Evolutionary conservation across 2,888 invertebrate species (phyloP), one percentile per base, ranked within the genome.

Genomic region (Drosophila kuntzei): DNA sequence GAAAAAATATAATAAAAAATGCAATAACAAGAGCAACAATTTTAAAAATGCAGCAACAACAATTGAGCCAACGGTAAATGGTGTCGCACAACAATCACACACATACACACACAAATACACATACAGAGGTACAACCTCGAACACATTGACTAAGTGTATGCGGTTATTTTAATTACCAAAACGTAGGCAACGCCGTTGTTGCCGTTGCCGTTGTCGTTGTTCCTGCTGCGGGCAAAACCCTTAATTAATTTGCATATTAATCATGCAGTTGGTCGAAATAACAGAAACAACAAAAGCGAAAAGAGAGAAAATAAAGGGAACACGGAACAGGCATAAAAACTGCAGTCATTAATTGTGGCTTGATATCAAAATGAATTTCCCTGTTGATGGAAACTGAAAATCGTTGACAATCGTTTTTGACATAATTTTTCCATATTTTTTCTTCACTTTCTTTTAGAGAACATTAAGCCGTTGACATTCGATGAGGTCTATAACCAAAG

Each of bases 401-500:
- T 63, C 14, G 59, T 27, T 60, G 57, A 58, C 36, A 54, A 47
- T 39, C 55, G 29, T 44, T 47, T 20, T 14, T 32, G 34, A 41
- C 44, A 67, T 36, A 14, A 51, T 43, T 73, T 66, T 41, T 9
- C 6, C 14, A 16, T 32, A n/a, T 34, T 43, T 29, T 25, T 11
- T 12, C n/a, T 9, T 20, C 12, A 18, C 2, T 29, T 25, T 22
- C 18, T 25, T 94, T 20, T 94, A 96, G 97, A 96, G 87, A 98
- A 97, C 93, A 94, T 97, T 66, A 98, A 98, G 92, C 97, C 97
- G 14, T 94, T 98, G 91, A 98, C 98, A 66, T 99, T 98, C 93
- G 99, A 99, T 91, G 99, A 99, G 93, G 98, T 99, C 25, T 99
- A 98, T 94, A 98, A 98, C 93, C 98, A 98, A 93, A 98, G 98